Conservation (phyloP, 2,113 vertebrate species). For the Xiphophorus maculatus region DNA sequence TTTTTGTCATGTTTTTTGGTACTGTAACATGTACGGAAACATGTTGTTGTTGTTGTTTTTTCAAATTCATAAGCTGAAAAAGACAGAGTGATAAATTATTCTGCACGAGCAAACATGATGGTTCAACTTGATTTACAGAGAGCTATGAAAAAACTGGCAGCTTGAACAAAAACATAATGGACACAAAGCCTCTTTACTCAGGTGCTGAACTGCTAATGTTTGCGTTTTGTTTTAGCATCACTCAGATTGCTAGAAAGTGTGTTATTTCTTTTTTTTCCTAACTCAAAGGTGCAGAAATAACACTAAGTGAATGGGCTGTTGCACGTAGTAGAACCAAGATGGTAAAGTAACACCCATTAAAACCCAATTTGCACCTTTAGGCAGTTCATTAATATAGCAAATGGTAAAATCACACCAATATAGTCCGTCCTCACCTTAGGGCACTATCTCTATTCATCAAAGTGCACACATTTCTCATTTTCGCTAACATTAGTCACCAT, state of each 20-base stretch:
- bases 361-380: constrained; percentile 96
- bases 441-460: constrained; percentile 82
- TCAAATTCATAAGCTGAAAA: constrained; percentile 24
- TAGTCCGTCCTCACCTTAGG: constrained; percentile 84
- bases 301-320: constrained; percentile 68
- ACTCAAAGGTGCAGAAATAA: constrained; percentile 76
- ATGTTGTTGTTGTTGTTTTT: constrained; percentile 1
- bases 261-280: constrained; percentile 76
- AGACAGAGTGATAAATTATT: constrained; percentile 40
- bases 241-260: constrained; percentile 81
- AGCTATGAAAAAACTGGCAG: constrained; percentile 45
- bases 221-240: constrained; percentile 82
- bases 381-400: constrained; percentile 97
- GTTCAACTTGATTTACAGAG: constrained; percentile 46
- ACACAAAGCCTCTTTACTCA: constrained; percentile 82
- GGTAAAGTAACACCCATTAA: constrained; percentile 98
- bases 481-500: constrained; percentile 74
- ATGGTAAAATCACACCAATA: constrained; percentile 85
- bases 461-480: constrained; percentile 79
- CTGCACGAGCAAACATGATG: constrained; percentile 27
- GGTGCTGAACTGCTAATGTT: constrained; percentile 80
- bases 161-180: constrained; percentile 65
- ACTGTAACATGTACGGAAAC: constrained; percentile 9
- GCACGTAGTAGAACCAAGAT: constrained; percentile 78
- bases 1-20: constrained; percentile 27